Evolutionary conservation across 2,888 invertebrate genomes (phyloP).

Genomic region (Melanostoma mellinum): DNA sequence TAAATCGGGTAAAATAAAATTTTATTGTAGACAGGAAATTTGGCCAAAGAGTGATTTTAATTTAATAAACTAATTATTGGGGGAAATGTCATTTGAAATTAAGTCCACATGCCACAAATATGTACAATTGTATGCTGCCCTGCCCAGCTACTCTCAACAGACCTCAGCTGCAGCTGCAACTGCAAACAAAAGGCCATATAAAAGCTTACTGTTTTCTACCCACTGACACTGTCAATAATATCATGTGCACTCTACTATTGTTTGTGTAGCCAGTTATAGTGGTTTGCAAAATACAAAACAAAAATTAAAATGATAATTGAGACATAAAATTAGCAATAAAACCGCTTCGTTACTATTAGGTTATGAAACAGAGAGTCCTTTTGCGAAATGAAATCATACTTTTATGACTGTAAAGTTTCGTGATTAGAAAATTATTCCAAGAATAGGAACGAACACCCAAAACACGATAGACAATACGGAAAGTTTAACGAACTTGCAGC

Average conservation of each 20-base stretch:
- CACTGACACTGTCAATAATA: constrained; percentile 12
- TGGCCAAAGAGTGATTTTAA: constrained; percentile 56
- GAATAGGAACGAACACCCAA: constrained; percentile 12
- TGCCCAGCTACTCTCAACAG: not conserved
- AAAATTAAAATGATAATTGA: constrained; percentile 45
- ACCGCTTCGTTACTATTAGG: constrained; percentile 46
- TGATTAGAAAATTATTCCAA: constrained; percentile 36
- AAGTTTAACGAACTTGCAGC: constrained; percentile 55
- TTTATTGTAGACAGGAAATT: constrained; percentile 52
- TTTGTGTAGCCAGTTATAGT: constrained; percentile 20
- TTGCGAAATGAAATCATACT: constrained; percentile 21
- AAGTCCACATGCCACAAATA: constrained; percentile 50
- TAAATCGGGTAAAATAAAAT: constrained; percentile 50
- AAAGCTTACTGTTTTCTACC: constrained; percentile 15
- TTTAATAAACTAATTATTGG: constrained; percentile 70
- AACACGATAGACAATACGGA: constrained; percentile 14
- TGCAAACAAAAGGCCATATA: constrained; percentile 12
- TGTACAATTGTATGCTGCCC: not conserved
- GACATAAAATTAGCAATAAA: constrained; percentile 65
- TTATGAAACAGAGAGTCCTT: constrained; percentile 4
- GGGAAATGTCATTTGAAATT: constrained; percentile 61
- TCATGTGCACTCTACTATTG: constrained; percentile 15
- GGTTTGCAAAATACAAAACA: constrained; percentile 14
- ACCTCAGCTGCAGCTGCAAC: not conserved
- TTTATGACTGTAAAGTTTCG: constrained; percentile 54